A percentile compares a stretch with the other conserved stretches of the same genome.
These are phyloP conservation scores for Crotophaga sulcirostris DNA, from an alignment of 2,113 vertebrate genomes.

Conservation along the genomic window DNA sequence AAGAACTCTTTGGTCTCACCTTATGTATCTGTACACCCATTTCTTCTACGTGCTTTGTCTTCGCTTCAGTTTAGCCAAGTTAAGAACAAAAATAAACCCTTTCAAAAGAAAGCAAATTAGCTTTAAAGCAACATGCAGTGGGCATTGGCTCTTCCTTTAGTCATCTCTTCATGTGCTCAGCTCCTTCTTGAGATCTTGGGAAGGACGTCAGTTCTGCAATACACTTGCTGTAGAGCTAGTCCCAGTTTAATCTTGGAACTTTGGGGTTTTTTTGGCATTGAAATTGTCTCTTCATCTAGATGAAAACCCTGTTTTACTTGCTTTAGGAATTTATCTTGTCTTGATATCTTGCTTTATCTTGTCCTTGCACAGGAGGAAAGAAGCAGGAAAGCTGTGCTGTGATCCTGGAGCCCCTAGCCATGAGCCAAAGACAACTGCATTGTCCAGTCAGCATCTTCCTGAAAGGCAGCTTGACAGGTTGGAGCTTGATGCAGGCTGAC, in stretches of 20 bases:
- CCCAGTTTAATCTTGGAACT: not conserved
- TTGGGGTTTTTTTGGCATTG: not conserved
- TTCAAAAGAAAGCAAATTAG: not conserved
- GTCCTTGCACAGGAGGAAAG: slow-evolving; percentile 46
- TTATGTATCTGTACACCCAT: accelerated
- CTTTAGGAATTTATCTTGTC: not conserved
- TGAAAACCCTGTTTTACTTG: not conserved
- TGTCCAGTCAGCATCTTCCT: slow-evolving; percentile 78
- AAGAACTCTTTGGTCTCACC: not conserved
- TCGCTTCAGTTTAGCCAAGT: not conserved
- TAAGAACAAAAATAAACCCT: not conserved
- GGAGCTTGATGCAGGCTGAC: slow-evolving; percentile 66
- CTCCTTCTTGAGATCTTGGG: not conserved
- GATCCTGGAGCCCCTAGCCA: slow-evolving; percentile 79
- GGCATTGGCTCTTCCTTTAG: not conserved
- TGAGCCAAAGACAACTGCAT: slow-evolving; percentile 74
- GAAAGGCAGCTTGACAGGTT: slow-evolving; percentile 73
- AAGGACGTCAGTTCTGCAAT: not conserved
- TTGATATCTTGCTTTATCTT: not conserved
- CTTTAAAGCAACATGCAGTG: not conserved
- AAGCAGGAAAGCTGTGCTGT: slow-evolving; percentile 75
- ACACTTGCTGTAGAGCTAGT: not conserved
- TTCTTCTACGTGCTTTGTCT: not conserved
- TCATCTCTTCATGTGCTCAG: not conserved
- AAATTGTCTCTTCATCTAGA: not conserved